phyloP scores from a whole-genome alignment of 2,888 invertebrate species.

The Carabus problematicus region DNA sequence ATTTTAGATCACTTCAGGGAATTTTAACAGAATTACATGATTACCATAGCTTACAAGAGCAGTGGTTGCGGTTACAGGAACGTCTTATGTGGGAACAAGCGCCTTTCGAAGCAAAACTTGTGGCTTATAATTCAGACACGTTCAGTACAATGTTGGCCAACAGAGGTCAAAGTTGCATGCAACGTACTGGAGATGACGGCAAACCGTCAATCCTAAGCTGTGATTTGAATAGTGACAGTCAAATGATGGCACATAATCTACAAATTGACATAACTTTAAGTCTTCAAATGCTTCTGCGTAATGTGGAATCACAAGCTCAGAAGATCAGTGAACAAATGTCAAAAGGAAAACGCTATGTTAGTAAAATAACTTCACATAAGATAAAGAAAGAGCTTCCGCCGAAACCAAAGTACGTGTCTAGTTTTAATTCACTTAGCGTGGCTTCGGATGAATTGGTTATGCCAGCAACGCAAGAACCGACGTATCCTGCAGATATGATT shows the following conservation, averaged over 20 bases:
- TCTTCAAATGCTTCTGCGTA: constrained; percentile 59
- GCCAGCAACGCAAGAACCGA: constrained; percentile 50
- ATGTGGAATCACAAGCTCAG: constrained; percentile 62
- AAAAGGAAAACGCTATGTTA: constrained; percentile 46
- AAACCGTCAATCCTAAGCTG: constrained; percentile 52
- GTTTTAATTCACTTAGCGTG: constrained; percentile 25
- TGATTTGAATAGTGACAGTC: constrained; percentile 56
- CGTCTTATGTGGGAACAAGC: constrained; percentile 64
- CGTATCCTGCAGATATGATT: constrained; percentile 63
- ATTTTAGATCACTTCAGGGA: constrained; percentile 61
- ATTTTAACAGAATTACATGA: constrained; percentile 69
- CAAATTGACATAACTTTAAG: constrained; percentile 60
- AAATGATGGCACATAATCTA: constrained; percentile 56
- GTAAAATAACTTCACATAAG: constrained; percentile 26
- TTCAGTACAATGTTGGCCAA: constrained; percentile 51
- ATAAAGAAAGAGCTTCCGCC: constrained; percentile 27
- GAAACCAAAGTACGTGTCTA: constrained; percentile 37
- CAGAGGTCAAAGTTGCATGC: constrained; percentile 57
- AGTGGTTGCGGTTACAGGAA: constrained; percentile 67
- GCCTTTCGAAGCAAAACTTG: constrained; percentile 57
- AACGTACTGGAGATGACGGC: constrained; percentile 54
- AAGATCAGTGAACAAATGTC: constrained; percentile 60
- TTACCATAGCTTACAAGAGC: constrained; percentile 69
- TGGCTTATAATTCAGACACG: constrained; percentile 54
- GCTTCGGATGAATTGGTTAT: constrained; percentile 42